Base-by-base conservation (phyloP, 1,140 invertebrate genomes). In the Drosophila littoralis region DNA sequence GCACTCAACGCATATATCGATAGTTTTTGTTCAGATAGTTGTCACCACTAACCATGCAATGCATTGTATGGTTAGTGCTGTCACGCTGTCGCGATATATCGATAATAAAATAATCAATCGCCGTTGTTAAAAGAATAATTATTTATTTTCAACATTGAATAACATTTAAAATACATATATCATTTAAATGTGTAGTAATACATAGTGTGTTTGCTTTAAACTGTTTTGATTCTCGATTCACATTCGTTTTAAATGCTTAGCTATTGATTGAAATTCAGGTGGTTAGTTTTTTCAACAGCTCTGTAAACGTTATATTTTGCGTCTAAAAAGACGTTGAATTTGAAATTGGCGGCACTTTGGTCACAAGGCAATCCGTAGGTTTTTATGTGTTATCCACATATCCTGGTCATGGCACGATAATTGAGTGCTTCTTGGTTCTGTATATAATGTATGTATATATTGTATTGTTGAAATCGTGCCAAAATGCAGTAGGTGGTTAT, bases 91-190 rank as follows among this genome's bases (percentile, higher is more conserved):
- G 28, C 57, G 15, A 13, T 10, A n/a, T 45, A 45, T 43, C 43
- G 45, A 46, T 61, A 22, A 61, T 7, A 17, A 13, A 54, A 15
- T 22, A 28, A 52, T 28, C 15, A 35, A 6, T 40, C 35, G 8
- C 12, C 15, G 6, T 36, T 28, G 36, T 79, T 86, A 86, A 79
- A 73, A 86, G 82, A 85, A 86, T 86, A 81, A 79, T 79, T 85
- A 85, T 86, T 86, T 86, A 86, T 86, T 88, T 88, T 82, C 82
- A 86, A 86, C 82, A 88, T 81, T 77, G 68, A 52, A 82, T 70
- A 82, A 67, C 85, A 79, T 81, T 81, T 32, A 79, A 76, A 68
- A 79, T 72, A 59, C 35, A 57, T 55, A 78, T 77, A 75, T 79
- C 35, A 51, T 79, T 77, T 45, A 84, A 70, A 77, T 67, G 63